Percentiles rank a stretch among this genome's conserved stretches.
Evolutionary conservation across 2,888 invertebrate species (phyloP).

Genomic region (Drosophila subsilvestris): DNA sequence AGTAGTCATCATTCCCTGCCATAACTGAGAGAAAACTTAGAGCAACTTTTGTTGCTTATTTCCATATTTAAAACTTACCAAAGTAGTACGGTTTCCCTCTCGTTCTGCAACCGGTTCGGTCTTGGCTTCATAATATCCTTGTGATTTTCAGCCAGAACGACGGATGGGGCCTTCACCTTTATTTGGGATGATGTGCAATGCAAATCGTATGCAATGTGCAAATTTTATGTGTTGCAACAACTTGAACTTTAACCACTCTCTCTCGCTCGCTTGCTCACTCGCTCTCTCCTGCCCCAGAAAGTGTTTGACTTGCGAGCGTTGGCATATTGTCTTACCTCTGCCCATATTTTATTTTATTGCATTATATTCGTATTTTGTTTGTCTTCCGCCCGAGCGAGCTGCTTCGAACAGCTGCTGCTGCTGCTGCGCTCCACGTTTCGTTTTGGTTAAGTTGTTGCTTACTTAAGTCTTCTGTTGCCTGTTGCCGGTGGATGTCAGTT

Average conservation of each 20-base stretch:
- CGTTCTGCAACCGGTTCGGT: constrained; percentile 41
- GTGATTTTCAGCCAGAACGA: constrained; percentile 55
- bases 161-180: not conserved
- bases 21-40: constrained; percentile 17
- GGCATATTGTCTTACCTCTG: constrained; percentile 69
- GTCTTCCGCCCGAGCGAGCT: constrained; percentile 36
- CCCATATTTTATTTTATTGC: constrained; percentile 61
- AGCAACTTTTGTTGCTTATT: constrained; percentile 68
- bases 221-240: constrained; percentile 60
- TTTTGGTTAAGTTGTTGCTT: constrained; percentile 33
- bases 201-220: constrained; percentile 74
- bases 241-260: constrained; percentile 38
- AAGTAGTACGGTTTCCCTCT: constrained; percentile 36
- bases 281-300: constrained; percentile 1
- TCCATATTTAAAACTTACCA: constrained; percentile 72
- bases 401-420: constrained; percentile 13
- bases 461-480: not conserved
- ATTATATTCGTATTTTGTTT: constrained; percentile 50
- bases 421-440: constrained; percentile 24
- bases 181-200: constrained; percentile 56
- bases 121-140: constrained; percentile 62
- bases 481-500: constrained; percentile 4
- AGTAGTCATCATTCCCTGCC: constrained; percentile 42
- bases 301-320: constrained; percentile 71
- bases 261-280: not conserved